Percentiles rank a stretch among this genome's conserved stretches.
phyloP scores from a whole-genome alignment of 1,140 invertebrate species.

The Galleria mellonella region DNA sequence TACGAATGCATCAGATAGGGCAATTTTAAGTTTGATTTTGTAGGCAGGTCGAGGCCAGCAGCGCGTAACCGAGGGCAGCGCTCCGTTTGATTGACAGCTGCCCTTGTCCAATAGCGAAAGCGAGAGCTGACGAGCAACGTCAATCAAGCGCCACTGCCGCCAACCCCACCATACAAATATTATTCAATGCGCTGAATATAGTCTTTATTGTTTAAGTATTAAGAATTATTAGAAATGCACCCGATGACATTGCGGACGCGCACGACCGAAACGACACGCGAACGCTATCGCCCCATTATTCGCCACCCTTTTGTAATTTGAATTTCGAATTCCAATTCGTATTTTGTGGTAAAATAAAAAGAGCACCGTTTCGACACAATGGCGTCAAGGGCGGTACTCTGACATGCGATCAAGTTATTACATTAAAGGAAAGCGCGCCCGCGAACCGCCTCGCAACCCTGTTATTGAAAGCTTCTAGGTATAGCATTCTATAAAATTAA shows the following conservation, averaged over 20 bases:
- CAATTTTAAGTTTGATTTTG: background rate
- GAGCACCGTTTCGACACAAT: constrained; percentile 69
- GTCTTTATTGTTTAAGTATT: constrained; percentile 28
- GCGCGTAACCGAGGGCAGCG: constrained; percentile 38
- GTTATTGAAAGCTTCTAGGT: constrained; percentile 61
- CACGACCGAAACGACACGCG: constrained; percentile 49
- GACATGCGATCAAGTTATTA: constrained; percentile 74
- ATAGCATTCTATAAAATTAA: constrained; percentile 31
- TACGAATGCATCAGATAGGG: no score
- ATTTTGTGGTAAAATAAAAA: constrained; percentile 72
- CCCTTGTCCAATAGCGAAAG: constrained; percentile 78
- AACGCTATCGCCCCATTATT: constrained; percentile 71
- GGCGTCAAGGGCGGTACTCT: constrained; percentile 71
- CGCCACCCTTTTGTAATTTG: constrained; percentile 72
- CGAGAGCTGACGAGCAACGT: constrained; percentile 77
- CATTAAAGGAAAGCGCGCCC: constrained; percentile 68
- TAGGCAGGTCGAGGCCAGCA: constrained; percentile 19
- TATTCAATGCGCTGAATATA: constrained; percentile 17
- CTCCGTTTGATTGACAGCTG: constrained; percentile 76
- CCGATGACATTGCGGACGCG: constrained; percentile 26
- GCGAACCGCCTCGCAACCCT: constrained; percentile 34
- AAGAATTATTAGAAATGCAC: constrained; percentile 25
- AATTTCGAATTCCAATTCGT: constrained; percentile 74
- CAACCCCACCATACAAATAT: constrained; percentile 27
- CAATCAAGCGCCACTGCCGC: constrained; percentile 69